Conservation (phyloP, 2,888 invertebrate species). For the Pteria penguin region DNA sequence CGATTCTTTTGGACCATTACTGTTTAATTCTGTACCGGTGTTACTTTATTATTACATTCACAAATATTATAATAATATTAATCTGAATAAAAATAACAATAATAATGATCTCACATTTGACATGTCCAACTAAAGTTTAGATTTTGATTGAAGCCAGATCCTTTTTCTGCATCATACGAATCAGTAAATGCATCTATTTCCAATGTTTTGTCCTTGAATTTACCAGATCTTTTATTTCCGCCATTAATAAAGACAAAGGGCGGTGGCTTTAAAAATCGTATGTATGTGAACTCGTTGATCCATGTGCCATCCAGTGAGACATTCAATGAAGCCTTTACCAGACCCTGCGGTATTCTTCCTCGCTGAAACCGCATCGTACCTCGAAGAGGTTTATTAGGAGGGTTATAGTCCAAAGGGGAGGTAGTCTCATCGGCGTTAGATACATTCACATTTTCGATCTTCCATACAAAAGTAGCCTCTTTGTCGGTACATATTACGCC, state of each 20-base stretch:
- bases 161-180: constrained; percentile 50
- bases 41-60: too few species aligned
- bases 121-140: constrained; percentile 34
- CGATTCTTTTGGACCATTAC: too few species aligned
- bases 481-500: constrained; percentile 39
- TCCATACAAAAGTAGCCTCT: constrained; percentile 49
- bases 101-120: constrained; percentile 31
- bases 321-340: constrained; percentile 37
- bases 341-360: constrained; percentile 36
- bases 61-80: too few species aligned
- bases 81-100: too few species aligned
- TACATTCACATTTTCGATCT: background rate
- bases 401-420: background rate
- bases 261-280: constrained; percentile 46
- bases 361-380: constrained; percentile 42
- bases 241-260: constrained; percentile 55
- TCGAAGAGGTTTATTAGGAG: background rate
- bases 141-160: constrained; percentile 21
- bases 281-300: constrained; percentile 51
- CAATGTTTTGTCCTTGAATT: constrained; percentile 2
- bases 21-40: too few species aligned
- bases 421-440: background rate
- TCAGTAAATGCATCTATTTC: constrained; percentile 46
- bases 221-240: constrained; percentile 32
- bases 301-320: constrained; percentile 50